A percentile compares a stretch with the other conserved stretches of the same genome.
These are phyloP conservation scores for Sycophaga agraensis DNA, from an alignment of 1,140 invertebrate genomes.

Conservation along the genomic window DNA sequence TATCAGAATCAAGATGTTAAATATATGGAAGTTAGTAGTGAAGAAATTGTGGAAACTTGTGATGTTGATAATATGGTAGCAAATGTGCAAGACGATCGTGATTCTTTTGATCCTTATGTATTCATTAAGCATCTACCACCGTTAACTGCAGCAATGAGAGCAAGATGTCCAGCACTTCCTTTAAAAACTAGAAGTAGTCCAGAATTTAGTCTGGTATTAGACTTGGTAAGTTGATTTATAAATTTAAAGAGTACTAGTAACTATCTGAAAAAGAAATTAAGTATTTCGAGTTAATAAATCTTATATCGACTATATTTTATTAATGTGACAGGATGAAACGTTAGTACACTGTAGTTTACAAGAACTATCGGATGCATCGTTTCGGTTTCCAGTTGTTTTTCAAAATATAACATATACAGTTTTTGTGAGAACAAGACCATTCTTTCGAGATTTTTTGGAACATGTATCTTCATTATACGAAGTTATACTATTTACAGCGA, in stretches of 20 bases:
- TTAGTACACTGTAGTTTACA: slow-evolving; percentile 93
- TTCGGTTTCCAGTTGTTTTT: slow-evolving; percentile 92
- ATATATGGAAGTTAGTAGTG: slow-evolving; percentile 53
- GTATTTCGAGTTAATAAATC: too few species aligned
- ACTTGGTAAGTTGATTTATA: slow-evolving; percentile 69
- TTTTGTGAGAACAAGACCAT: slow-evolving; percentile 89
- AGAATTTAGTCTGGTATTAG: slow-evolving; percentile 88
- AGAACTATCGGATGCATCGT: slow-evolving; percentile 87
- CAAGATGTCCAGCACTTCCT: slow-evolving; percentile 85
- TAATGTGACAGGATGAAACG: slow-evolving; percentile 75
- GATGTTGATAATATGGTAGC: slow-evolving; percentile 60
- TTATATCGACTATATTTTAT: too few species aligned
- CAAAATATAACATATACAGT: slow-evolving; percentile 89
- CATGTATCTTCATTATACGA: slow-evolving; percentile 88
- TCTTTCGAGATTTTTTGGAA: slow-evolving; percentile 89
- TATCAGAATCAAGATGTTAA: slow-evolving; percentile 53
- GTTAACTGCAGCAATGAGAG: slow-evolving; percentile 81
- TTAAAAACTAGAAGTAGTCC: slow-evolving; percentile 91
- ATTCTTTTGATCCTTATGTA: slow-evolving; percentile 84
- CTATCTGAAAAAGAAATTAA: not conserved
- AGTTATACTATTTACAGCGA: slow-evolving; percentile 95
- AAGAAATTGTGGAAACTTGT: slow-evolving; percentile 58
- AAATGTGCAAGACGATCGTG: slow-evolving; percentile 72
- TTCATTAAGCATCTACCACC: slow-evolving; percentile 93
- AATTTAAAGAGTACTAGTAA: too few species aligned